Percentiles rank a stretch among this genome's conserved stretches.
These are phyloP conservation scores for Siniperca scherzeri DNA, from an alignment of 2,797 vertebrate species.

Conservation along the genomic window DNA sequence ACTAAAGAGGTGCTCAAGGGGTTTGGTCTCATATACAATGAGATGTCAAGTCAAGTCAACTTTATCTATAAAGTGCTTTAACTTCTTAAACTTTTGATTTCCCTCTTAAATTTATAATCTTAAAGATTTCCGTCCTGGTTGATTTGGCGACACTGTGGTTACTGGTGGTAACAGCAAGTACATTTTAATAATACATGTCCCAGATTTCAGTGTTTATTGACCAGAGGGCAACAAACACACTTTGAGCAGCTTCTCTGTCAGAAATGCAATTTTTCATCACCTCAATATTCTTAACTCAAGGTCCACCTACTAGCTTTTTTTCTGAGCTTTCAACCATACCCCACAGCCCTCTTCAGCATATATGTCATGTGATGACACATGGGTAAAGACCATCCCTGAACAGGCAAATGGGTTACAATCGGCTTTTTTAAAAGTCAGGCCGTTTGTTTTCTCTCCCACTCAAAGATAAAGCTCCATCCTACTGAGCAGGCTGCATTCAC, in stretches of 20 bases:
- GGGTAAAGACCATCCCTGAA: not conserved
- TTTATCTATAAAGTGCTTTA: constrained; percentile 9
- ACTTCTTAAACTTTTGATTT: not conserved
- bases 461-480: too few species aligned
- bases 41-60: constrained; percentile 26
- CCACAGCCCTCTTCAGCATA: not conserved
- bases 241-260: not conserved
- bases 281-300: not conserved
- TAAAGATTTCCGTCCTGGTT: not conserved
- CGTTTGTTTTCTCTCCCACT: too few species aligned
- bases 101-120: not conserved
- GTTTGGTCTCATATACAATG: constrained; percentile 16
- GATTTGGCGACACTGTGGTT: not conserved
- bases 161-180: not conserved
- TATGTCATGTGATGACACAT: not conserved
- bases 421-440: not conserved
- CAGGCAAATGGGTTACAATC: not conserved
- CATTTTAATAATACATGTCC: not conserved
- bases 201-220: not conserved
- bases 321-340: too few species aligned
- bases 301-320: not conserved
- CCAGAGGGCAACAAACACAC: not conserved
- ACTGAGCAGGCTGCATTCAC: too few species aligned
- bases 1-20: constrained; percentile 38
- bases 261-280: not conserved